Evolutionary conservation across 2,888 invertebrate genomes (phyloP).

Genomic region (Coelinius sp.): DNA sequence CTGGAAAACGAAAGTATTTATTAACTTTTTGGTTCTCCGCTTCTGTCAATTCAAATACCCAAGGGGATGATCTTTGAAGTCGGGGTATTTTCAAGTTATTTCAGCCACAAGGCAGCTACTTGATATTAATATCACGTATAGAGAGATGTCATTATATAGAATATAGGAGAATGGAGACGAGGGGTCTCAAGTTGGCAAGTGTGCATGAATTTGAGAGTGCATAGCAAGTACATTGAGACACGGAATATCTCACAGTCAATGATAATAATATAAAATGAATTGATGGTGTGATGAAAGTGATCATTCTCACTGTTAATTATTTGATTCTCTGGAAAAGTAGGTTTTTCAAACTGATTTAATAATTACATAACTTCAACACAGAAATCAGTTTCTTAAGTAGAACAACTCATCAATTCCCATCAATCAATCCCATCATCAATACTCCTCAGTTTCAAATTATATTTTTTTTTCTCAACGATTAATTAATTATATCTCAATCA

Average conservation of each 20-base stretch:
- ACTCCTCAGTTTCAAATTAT: background rate
- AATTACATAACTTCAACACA: too few relatives aligned
- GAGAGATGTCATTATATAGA: background rate
- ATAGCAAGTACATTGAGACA: too few relatives aligned
- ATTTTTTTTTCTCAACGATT: background rate
- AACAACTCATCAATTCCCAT: background rate
- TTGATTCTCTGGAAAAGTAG: too few relatives aligned
- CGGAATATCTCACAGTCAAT: too few relatives aligned
- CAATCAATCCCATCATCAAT: background rate
- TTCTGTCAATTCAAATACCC: background rate
- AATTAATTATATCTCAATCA: background rate
- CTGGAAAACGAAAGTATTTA: conserved; percentile 56
- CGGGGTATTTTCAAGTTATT: background rate
- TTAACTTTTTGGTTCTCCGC: background rate
- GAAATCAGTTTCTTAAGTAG: too few relatives aligned
- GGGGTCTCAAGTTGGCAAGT: background rate
- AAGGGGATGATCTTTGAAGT: background rate
- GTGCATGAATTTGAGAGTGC: too few relatives aligned
- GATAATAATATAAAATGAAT: too few relatives aligned
- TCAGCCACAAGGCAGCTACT: background rate
- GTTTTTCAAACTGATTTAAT: too few relatives aligned
- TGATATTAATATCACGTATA: conserved; percentile 20
- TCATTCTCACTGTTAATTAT: too few relatives aligned
- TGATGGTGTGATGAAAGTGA: too few relatives aligned
- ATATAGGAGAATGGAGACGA: background rate